Base-by-base conservation (phyloP, 2,113 vertebrate species). In the Thermophis baileyi region DNA sequence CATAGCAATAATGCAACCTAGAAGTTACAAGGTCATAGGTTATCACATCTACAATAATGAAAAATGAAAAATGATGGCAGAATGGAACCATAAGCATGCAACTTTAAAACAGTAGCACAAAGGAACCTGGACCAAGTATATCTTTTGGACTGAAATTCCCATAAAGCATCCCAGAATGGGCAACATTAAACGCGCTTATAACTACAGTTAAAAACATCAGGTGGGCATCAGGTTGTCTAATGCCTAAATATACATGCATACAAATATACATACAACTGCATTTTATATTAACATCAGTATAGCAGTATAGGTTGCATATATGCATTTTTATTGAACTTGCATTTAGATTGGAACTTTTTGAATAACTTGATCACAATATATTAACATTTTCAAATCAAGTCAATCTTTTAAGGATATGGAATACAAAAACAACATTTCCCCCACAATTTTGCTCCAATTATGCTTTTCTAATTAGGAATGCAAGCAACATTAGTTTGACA, bases 401-500 rank as follows among this genome's bases (percentile, higher is more conserved):
- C 50, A 89, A 35, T 88, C 86, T 95, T 93, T 91, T 63, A 93
- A 51, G n/a, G 6, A 0, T 3, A 60, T 24, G 49, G 91, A 90
- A 90, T 63, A 87, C 49, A 87, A 86, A 54, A 91, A 18, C 24
- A 87, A 94, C 93, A 93, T 89, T 94, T 96, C 12, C 95, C 95
- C 51, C 92, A 91, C 95, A 95, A 96, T 44, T 81, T 89, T 93
- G 30, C 40, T 85, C 95, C 95, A 96, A 94, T 97, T 97, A 96
- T 94, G 94, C 69, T 92, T 91, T 55, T 94, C 93, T 95, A 96
- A 95, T 96, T 96, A 96, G 96, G 95, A 92, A 96, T 94, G 90
- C 95, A 95, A 90, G 94, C 94, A 95, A 93, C 92, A 95, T 95
- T 97, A 96, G 96, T 96, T 97, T 97, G 96, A 96, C 95, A 94